Evolutionary conservation across 2,797 vertebrate genomes (phyloP), one percentile per base, ranked within the genome.

Genomic region (Liasis olivaceus): DNA sequence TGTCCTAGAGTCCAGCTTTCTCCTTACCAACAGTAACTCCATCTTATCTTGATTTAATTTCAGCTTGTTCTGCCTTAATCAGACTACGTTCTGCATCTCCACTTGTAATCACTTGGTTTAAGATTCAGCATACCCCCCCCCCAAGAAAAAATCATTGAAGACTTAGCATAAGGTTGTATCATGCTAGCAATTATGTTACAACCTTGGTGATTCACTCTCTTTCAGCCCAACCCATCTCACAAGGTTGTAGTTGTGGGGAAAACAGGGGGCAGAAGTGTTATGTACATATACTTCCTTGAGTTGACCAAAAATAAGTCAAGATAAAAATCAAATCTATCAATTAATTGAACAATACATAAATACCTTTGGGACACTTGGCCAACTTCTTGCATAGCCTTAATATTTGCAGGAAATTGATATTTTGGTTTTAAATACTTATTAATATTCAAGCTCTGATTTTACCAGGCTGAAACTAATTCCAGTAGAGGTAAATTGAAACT

Each of bases 391-490:
- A 11, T 89, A 84, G 24, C 1, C n/a, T 88, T 72, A 90, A 13
- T 22, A 63, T n/a, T 22, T 88, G 14, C 4, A 26, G 28, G 3
- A 91, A 6, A 84, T 72, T 0, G 14, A 26, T 4, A 69, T 94
- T 9, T 15, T 85, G 4, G 28, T 63, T 91, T 69, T 24, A 22
- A 87, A 94, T 60, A 42, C 84, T 89, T 42, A 20, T 91, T 93
- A 9, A 1, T 4, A 90, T 31, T 92, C 92, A 72, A 87, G 36
- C 31, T 93, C 91, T 90, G 56, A 5, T 89, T 90, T 92, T 92
- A 28, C 91, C 36, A 36, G 36, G 36, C 2, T 36, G 36, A 36
- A 36, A 36, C 36, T 36, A 36, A 36, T 36, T 36, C 36, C 36
- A 36, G 36, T 36, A 36, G 36, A 36, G 36, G 36, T 36, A 36